Conservation (phyloP, 2,888 invertebrate species). For the Perizoma affinitatum region DNA sequence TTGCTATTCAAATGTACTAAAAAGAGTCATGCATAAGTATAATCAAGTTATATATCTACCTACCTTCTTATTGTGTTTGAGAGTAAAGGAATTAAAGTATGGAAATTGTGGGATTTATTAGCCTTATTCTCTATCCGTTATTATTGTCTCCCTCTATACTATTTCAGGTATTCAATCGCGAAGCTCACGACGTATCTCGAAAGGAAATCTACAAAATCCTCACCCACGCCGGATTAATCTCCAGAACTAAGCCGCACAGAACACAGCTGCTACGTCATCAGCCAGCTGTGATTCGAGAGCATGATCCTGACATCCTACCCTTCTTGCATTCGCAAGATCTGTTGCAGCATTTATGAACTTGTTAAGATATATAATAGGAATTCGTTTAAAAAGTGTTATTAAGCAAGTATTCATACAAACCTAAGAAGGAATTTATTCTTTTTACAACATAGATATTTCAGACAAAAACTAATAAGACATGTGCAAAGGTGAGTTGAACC, state of each 20-base stretch:
- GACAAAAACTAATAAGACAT: too few relatives aligned
- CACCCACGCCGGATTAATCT: slow-evolving; percentile 86
- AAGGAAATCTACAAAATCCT: slow-evolving; percentile 86
- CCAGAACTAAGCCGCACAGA: slow-evolving; percentile 49
- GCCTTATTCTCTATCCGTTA: background rate
- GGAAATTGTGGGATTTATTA: background rate
- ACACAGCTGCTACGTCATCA: slow-evolving; percentile 32
- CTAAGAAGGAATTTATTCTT: too few relatives aligned
- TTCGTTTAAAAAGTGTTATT: background rate
- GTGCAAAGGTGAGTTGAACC: too few relatives aligned
- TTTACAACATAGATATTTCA: too few relatives aligned
- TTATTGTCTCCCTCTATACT: slow-evolving; percentile 10
- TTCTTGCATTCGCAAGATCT: slow-evolving; percentile 58
- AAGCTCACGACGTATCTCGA: slow-evolving; percentile 85
- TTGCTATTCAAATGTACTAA: too few relatives aligned
- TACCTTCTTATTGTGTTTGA: too few relatives aligned
- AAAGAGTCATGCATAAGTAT: too few relatives aligned
- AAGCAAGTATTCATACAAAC: background rate
- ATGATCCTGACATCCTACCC: slow-evolving; percentile 44
- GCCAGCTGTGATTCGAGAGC: slow-evolving; percentile 29
- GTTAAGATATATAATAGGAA: background rate
- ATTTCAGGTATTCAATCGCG: slow-evolving; percentile 82
- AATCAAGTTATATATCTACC: too few relatives aligned
- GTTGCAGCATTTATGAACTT: slow-evolving; percentile 60
- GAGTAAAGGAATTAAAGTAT: background rate